Conservation (phyloP, 2,113 vertebrate species). For the Corydoras sp. region DNA sequence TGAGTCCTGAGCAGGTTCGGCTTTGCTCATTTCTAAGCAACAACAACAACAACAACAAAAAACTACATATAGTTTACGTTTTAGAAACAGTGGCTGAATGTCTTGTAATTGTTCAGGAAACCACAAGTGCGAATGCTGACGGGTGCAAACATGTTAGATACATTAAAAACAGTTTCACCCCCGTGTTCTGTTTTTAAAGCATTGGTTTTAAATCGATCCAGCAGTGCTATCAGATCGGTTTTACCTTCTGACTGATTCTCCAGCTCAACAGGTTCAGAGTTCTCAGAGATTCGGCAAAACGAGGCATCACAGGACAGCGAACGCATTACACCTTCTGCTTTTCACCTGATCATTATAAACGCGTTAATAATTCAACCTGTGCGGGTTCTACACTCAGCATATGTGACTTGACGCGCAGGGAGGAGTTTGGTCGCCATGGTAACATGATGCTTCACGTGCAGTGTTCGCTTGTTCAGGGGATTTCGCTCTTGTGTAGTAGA, state of each 20-base stretch:
- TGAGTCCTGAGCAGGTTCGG: constrained; percentile 9
- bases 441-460: not conserved
- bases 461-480: not conserved
- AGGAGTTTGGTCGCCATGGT: constrained; percentile 45
- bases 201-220: not conserved
- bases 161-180: not conserved
- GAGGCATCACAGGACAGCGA: not conserved
- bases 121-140: too few species aligned
- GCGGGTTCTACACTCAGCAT: constrained; percentile 40
- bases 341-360: constrained; percentile 12
- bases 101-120: not conserved
- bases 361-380: constrained; percentile 39
- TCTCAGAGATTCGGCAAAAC: not conserved
- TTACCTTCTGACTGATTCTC: constrained; percentile 2
- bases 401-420: constrained; percentile 23
- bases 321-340: constrained; percentile 4
- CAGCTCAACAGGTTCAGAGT: not conserved
- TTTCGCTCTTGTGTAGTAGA: too few species aligned
- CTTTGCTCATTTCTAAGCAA: constrained; percentile 51
- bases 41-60: constrained; percentile 24
- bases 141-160: too few species aligned
- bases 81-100: not conserved
- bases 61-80: not conserved
- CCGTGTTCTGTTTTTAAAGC: not conserved
- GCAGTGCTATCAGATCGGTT: not conserved